These are phyloP conservation scores for Caenorhabditis sp. DNA, from an alignment of 2,888 invertebrate genomes.

Conservation along the genomic window DNA sequence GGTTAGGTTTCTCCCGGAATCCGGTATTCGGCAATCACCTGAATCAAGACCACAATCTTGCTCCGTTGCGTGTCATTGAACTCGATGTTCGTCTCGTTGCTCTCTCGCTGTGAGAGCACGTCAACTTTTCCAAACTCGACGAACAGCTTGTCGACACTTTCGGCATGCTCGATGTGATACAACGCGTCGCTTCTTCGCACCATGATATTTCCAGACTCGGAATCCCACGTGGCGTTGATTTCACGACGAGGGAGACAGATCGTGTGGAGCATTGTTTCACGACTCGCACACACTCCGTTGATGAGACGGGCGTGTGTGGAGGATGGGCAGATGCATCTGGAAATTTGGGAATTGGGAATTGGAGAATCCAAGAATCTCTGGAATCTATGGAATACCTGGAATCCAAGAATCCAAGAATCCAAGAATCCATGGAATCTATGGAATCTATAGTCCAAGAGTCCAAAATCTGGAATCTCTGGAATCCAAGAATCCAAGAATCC, in stretches of 20 bases:
- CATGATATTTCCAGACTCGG: conserved; percentile 69
- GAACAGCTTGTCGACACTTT: conserved; percentile 66
- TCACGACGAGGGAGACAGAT: conserved; percentile 65
- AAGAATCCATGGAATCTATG: no score
- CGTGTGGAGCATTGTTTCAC: conserved; percentile 61
- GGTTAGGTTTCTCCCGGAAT: no score
- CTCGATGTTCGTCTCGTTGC: conserved; percentile 45
- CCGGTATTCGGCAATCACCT: conserved; percentile 57
- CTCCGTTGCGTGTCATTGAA: conserved; percentile 55
- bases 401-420: no score
- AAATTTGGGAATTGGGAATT: no score
- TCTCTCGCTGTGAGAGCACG: conserved; percentile 15
- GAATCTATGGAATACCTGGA: no score
- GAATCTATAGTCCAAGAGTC: no score
- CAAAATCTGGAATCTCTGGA: not conserved
- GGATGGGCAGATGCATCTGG: conserved; percentile 73
- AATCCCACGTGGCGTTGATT: conserved; percentile 74
- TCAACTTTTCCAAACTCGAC: conserved; percentile 69
- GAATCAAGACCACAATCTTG: conserved; percentile 67
- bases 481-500: no score
- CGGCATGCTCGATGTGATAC: conserved; percentile 60
- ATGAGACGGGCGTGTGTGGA: conserved; percentile 61
- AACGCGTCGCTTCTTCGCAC: conserved; percentile 62
- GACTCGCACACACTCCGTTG: conserved; percentile 63
- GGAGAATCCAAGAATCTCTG: no score